phyloP scores from a whole-genome alignment of 2,113 vertebrate species.

The Engraulis encrasicolus region DNA sequence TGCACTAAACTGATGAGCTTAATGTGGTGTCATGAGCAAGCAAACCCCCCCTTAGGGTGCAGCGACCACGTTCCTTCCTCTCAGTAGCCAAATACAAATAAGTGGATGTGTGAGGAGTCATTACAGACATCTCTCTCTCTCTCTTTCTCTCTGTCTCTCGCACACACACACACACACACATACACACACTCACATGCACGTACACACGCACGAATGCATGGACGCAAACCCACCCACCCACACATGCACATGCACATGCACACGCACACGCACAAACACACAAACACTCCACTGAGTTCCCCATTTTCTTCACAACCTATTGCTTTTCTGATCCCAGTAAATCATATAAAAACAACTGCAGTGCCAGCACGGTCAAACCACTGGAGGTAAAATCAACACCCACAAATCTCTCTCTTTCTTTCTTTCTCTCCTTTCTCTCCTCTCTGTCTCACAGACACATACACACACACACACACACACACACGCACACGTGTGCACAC shows the following conservation, averaged over 20 bases:
- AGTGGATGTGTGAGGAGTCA: conserved; percentile 34
- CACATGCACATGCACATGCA: no score
- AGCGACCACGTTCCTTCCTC: neutral
- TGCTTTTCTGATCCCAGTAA: conserved; percentile 59
- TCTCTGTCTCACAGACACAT: no score
- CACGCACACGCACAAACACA: no score
- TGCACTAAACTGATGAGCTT: neutral
- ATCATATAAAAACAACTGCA: conserved; percentile 12
- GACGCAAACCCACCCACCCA: no score
- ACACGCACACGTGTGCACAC: no score
- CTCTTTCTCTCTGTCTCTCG: neutral
- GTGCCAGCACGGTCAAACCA: neutral
- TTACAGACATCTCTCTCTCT: conserved; percentile 40
- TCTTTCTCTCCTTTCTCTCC: no score
- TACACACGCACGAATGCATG: no score
- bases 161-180: conserved; percentile 21
- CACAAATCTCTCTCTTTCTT: no score
- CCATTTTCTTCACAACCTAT: conserved; percentile 43
- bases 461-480: no score
- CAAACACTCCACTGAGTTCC: conserved; percentile 11
- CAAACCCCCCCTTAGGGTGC: neutral
- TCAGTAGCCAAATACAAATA: conserved; percentile 35
- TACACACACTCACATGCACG: no score
- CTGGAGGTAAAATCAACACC: neutral
- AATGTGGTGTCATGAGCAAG: neutral